These are phyloP conservation scores for Hydrophis major DNA, from an alignment of 2,797 vertebrate genomes.

Conservation along the genomic window DNA sequence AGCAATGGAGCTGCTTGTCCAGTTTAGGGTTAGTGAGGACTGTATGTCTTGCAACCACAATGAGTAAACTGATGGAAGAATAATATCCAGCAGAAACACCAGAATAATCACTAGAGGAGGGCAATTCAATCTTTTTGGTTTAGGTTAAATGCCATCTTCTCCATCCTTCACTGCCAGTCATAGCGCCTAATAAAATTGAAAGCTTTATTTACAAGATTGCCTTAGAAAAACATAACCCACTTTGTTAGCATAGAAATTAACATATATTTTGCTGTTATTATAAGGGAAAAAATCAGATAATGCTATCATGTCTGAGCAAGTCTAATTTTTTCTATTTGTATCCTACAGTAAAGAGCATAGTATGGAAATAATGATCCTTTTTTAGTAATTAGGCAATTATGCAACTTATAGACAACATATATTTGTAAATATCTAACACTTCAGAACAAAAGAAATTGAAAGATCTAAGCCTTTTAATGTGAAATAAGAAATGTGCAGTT, in stretches of 20 bases:
- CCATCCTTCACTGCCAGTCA: neutral
- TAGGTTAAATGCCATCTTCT: neutral
- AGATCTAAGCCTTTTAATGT: neutral
- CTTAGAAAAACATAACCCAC: neutral
- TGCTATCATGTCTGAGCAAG: constrained; percentile 15
- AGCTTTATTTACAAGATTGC: neutral
- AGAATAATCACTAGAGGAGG: neutral
- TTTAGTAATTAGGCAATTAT: neutral
- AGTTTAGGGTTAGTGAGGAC: neutral
- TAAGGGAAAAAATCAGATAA: constrained; percentile 11
- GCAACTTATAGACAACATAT: neutral
- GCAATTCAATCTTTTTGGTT: neutral
- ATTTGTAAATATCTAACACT: neutral
- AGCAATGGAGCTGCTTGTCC: neutral
- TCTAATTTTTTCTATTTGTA: neutral
- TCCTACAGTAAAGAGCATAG: neutral
- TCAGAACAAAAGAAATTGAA: neutral
- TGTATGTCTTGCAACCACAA: neutral
- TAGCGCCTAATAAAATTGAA: neutral
- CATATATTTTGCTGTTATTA: neutral
- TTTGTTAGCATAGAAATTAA: neutral
- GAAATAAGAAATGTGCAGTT: neutral
- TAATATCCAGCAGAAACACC: neutral
- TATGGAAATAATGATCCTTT: neutral
- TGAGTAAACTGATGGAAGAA: neutral